Evolutionary conservation across 2,797 vertebrate genomes (phyloP).

Genomic region (Synanceia verrucosa): DNA sequence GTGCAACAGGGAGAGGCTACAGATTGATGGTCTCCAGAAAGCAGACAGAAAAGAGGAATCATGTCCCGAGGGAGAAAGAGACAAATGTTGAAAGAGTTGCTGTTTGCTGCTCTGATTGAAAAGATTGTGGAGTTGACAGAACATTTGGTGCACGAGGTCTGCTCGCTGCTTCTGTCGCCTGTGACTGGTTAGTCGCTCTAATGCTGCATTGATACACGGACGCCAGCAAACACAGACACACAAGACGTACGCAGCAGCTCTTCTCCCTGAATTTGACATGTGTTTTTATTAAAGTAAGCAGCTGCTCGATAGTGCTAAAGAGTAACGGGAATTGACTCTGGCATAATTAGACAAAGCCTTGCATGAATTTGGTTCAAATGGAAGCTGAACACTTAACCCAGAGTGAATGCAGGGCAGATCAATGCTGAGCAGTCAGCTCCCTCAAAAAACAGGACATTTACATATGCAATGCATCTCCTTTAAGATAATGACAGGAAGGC

Average conservation of each 20-base stretch:
- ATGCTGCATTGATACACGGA: conserved; percentile 84
- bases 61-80: conserved; percentile 65
- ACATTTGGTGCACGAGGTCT: conserved; percentile 48
- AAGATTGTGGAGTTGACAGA: conserved; percentile 58
- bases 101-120: conserved; percentile 72
- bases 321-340: conserved; percentile 96
- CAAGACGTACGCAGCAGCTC: conserved; percentile 46
- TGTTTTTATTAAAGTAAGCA: conserved; percentile 96
- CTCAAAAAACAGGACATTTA: conserved; percentile 66
- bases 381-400: conserved; percentile 86
- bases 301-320: conserved; percentile 94
- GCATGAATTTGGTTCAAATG: conserved; percentile 92
- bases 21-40: conserved; percentile 69
- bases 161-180: conserved; percentile 40
- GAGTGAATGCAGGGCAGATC: conserved; percentile 81
- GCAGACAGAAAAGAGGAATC: conserved; percentile 57
- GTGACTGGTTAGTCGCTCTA: conserved; percentile 68
- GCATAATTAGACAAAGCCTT: conserved; percentile 93
- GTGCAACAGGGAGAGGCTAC: conserved; percentile 62
- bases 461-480: conserved; percentile 74
- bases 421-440: conserved; percentile 77
- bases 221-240: conserved; percentile 16
- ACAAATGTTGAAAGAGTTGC: conserved; percentile 70
- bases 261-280: conserved; percentile 85
- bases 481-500: conserved; percentile 73